Percentiles rank a stretch among this genome's conserved stretches.
phyloP scores from a whole-genome alignment of 2,797 vertebrate species.

The Sarcophilus harrisii region DNA sequence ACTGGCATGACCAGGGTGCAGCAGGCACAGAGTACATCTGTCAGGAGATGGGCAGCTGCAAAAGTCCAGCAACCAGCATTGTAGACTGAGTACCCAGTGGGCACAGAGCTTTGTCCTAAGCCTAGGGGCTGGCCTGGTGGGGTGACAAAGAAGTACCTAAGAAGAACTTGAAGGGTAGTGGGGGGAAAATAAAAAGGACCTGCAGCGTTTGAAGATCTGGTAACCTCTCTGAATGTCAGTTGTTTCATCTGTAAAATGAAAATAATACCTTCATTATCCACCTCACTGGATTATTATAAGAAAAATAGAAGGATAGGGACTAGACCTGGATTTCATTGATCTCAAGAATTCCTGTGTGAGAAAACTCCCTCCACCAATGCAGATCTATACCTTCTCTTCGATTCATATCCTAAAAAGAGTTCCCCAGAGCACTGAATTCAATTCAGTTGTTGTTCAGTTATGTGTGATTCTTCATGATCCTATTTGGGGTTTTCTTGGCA shows the following conservation, averaged over 20 bases:
- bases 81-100: not conserved
- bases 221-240: not conserved
- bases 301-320: not conserved
- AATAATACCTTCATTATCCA: not conserved
- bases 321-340: not conserved
- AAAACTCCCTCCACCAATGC: not conserved
- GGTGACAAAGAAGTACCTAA: not conserved
- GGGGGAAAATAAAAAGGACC: not conserved
- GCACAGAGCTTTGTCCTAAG: not conserved
- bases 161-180: not conserved
- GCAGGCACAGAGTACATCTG: not conserved
- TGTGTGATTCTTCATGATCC: no score
- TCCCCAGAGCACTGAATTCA: not conserved
- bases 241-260: not conserved
- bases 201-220: not conserved
- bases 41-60: not conserved
- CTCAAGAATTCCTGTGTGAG: not conserved
- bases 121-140: not conserved
- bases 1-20: not conserved
- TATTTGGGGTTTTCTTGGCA: not conserved
- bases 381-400: not conserved
- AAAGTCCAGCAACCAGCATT: not conserved
- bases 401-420: not conserved
- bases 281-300: not conserved
- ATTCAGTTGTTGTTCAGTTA: not conserved